These are phyloP conservation scores for Lamellibrachia luymesi DNA, from an alignment of 1,140 invertebrate species.

Conservation along the genomic window DNA sequence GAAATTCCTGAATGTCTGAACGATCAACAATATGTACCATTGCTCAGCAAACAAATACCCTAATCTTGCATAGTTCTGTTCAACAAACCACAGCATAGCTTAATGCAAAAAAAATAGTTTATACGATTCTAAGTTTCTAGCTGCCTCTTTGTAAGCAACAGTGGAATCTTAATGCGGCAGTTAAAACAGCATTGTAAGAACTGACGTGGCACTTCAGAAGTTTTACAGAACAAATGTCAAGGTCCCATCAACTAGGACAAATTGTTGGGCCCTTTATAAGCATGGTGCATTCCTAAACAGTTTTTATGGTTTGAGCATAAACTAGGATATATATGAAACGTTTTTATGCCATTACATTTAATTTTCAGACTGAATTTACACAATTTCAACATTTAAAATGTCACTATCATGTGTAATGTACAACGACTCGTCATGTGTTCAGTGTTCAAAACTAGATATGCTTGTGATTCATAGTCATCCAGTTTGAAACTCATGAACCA, in stretches of 20 bases:
- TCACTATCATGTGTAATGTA: no score
- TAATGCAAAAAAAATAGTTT: not conserved
- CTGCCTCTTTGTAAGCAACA: not conserved
- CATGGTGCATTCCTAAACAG: no score
- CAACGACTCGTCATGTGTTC: no score
- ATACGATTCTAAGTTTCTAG: not conserved
- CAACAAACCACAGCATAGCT: not conserved
- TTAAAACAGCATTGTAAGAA: not conserved
- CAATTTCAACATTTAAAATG: not conserved
- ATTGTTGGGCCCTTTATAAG: no score
- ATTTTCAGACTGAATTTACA: not conserved
- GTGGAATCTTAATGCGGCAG: not conserved
- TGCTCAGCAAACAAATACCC: not conserved
- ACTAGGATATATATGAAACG: not conserved
- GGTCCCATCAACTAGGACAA: no score
- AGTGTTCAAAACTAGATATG: not conserved
- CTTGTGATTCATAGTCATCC: not conserved
- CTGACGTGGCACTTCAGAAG: no score
- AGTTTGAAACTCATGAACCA: not conserved
- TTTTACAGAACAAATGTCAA: no score
- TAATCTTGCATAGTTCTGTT: no score
- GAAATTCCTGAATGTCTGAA: constrained; percentile 1
- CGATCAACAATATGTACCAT: not conserved
- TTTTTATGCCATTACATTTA: not conserved
- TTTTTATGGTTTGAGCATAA: not conserved